Conservation (phyloP, 92 coral and sea anemone species). For the Porites rus region DNA sequence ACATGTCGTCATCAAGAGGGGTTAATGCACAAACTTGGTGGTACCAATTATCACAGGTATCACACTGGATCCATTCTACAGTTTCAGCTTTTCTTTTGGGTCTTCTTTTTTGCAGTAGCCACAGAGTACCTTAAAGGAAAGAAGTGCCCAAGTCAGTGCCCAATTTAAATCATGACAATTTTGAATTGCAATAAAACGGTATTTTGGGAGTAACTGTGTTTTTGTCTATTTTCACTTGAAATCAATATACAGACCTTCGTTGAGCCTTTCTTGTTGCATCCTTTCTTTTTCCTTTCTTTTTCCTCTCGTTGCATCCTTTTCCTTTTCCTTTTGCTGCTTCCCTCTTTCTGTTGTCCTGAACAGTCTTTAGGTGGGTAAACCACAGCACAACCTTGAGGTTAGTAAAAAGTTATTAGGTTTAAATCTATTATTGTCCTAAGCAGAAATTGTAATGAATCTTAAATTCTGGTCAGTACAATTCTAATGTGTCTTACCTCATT, state of each 20-base stretch:
- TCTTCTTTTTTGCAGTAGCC: constrained; percentile 55
- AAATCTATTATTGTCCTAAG: constrained; percentile 28
- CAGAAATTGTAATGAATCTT: constrained; percentile 26
- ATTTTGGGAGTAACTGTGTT: constrained; percentile 7
- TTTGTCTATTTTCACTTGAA: constrained; percentile 11
- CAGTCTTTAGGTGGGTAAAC: constrained; percentile 54
- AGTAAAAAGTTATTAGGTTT: constrained; percentile 12
- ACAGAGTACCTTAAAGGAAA: constrained; percentile 45
- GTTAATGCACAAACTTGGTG: constrained; percentile 62
- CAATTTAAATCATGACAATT: constrained; percentile 34
- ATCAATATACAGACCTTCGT: constrained; percentile 30
- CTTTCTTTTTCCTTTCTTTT: constrained; percentile 27
- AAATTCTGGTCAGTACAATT: constrained; percentile 24
- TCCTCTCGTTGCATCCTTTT: background rate
- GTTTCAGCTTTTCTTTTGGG: constrained; percentile 56
- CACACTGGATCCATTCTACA: constrained; percentile 55
- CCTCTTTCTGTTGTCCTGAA: constrained; percentile 50
- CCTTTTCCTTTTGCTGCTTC: constrained; percentile 40
- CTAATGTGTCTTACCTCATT: constrained; percentile 37
- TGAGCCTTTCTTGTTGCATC: constrained; percentile 38
- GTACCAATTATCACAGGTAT: constrained; percentile 59
- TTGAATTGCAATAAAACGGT: constrained; percentile 33
- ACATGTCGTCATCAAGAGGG: constrained; percentile 52
- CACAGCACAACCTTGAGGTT: constrained; percentile 49
- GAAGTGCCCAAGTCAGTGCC: constrained; percentile 29